Conservation (phyloP, 1,140 invertebrate genomes). For the Halictus rubicundus region DNA sequence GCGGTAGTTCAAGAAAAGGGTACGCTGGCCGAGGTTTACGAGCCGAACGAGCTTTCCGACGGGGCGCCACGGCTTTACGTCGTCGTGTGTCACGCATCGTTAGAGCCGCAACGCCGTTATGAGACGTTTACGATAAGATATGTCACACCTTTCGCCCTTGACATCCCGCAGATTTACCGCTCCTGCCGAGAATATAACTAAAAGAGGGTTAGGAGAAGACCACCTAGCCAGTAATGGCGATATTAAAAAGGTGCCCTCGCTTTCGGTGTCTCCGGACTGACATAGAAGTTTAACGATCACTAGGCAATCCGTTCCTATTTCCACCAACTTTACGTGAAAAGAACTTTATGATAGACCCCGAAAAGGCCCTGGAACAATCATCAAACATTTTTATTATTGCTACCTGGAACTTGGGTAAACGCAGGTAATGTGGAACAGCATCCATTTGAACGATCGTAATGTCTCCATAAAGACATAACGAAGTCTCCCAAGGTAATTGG, state of each 20-base stretch:
- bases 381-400: too few species aligned
- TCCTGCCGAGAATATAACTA: slow-evolving; percentile 48
- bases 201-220: slow-evolving; percentile 27
- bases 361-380: too few species aligned
- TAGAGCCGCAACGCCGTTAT: slow-evolving; percentile 73
- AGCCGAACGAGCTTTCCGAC: slow-evolving; percentile 59
- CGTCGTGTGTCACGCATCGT: slow-evolving; percentile 75
- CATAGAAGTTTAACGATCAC: slow-evolving; percentile 3
- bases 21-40: slow-evolving; percentile 65
- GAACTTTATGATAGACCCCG: too few species aligned
- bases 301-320: slow-evolving; percentile 1
- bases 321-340: too few species aligned
- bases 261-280: slow-evolving; percentile 12
- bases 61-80: slow-evolving; percentile 66
- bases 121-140: slow-evolving; percentile 79
- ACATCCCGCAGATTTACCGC: slow-evolving; percentile 70
- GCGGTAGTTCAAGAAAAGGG: slow-evolving; percentile 49
- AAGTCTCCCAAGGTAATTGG: too few species aligned
- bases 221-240: slow-evolving; percentile 45
- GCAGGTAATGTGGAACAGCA: too few species aligned
- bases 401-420: too few species aligned
- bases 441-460: too few species aligned
- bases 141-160: slow-evolving; percentile 72
- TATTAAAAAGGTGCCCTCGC: slow-evolving; percentile 40
- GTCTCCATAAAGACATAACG: too few species aligned